Conservation (phyloP, 2,797 vertebrate genomes). For the Semaprochilodus insignis region DNA sequence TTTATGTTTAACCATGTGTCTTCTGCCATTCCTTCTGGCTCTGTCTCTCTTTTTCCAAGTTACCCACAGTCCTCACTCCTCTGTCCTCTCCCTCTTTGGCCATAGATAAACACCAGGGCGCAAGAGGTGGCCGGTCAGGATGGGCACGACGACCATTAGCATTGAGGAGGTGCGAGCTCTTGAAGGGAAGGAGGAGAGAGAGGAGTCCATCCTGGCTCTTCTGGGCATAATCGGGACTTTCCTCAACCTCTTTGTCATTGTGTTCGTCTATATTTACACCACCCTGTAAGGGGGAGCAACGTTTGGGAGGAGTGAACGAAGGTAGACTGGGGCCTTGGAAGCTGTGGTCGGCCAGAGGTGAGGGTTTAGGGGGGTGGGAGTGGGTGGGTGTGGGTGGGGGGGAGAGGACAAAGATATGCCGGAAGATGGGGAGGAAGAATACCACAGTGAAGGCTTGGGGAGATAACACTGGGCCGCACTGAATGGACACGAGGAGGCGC, state of each 20-base stretch:
- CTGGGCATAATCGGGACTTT: constrained; percentile 90
- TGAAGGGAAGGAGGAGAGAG: constrained; percentile 91
- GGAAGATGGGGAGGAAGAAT: constrained; percentile 37
- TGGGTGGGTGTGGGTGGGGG: constrained; percentile 10
- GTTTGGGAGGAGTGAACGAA: background rate
- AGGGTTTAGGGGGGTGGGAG: background rate
- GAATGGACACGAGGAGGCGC: background rate
- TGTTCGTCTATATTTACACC: constrained; percentile 92
- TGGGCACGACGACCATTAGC: constrained; percentile 88
- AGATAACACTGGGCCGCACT: constrained; percentile 74
- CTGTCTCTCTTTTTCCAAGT: background rate
- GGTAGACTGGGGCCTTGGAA: background rate
- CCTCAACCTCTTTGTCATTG: constrained; percentile 90
- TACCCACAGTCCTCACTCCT: background rate
- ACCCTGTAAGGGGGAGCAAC: constrained; percentile 79
- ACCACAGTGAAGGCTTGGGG: constrained; percentile 54
- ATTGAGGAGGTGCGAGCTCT: constrained; percentile 84
- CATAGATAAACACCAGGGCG: constrained; percentile 81
- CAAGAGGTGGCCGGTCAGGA: constrained; percentile 76
- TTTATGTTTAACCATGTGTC: background rate
- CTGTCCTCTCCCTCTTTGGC: constrained; percentile 58
- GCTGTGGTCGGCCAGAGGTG: background rate
- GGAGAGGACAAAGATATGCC: constrained; percentile 46
- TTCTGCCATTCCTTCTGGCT: constrained; percentile 9
- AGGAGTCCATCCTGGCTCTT: constrained; percentile 89